A percentile compares a stretch with the other conserved stretches of the same genome.
phyloP scores from a whole-genome alignment of 2,113 vertebrate species.

The Neotoma lepida region DNA sequence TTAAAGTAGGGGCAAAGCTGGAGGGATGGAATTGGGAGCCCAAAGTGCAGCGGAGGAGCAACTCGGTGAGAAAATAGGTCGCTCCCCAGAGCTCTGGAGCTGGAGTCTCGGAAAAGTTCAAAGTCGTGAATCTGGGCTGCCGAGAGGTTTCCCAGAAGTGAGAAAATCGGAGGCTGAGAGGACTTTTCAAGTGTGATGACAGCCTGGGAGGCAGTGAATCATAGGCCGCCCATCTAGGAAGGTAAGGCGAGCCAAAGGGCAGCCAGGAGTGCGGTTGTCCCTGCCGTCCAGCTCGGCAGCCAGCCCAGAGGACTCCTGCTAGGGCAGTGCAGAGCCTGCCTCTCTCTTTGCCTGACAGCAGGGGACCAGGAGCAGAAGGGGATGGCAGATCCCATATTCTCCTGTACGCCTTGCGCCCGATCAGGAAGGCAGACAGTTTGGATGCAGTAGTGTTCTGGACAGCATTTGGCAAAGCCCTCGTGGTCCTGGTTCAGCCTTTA shows the following conservation, averaged over 20 bases:
- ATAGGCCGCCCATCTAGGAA: not conserved
- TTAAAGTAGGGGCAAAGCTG: too few species aligned
- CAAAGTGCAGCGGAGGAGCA: not conserved
- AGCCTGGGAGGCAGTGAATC: not conserved
- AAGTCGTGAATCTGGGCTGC: not conserved
- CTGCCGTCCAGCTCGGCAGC: accelerated
- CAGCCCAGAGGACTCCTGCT: not conserved
- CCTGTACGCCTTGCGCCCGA: not conserved
- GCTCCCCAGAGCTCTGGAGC: not conserved
- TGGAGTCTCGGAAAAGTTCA: slow-evolving; percentile 14
- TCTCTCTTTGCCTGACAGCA: too few species aligned
- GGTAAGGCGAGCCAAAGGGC: not conserved
- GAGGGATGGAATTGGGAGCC: not conserved
- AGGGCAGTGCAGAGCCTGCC: not conserved
- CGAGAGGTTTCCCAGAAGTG: not conserved
- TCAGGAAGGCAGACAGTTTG: not conserved
- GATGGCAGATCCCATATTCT: not conserved
- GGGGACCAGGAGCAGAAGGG: not conserved
- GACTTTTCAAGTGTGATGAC: not conserved
- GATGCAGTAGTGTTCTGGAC: not conserved
- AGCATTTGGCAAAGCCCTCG: not conserved
- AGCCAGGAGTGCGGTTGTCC: not conserved
- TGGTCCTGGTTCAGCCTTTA: not conserved
- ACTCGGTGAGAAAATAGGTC: not conserved
- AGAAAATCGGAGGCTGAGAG: not conserved